Conservation (phyloP, 2,888 invertebrate genomes). For the Saturnia japonica region DNA sequence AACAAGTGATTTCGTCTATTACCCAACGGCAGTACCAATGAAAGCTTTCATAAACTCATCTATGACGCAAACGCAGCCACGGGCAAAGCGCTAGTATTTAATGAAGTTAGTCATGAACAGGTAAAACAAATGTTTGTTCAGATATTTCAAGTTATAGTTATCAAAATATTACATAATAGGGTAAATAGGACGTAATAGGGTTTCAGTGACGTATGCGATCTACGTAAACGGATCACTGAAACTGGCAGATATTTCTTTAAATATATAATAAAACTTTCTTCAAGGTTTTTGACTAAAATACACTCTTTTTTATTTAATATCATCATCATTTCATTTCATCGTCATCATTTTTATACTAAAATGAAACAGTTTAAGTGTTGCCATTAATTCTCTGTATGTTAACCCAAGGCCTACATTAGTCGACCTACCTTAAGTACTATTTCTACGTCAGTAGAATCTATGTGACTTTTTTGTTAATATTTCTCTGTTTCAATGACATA, state of each 20-base stretch:
- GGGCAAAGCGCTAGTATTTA: no score
- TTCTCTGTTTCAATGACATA: no score
- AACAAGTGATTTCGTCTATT: no score
- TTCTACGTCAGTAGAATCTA: neutral
- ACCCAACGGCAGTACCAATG: no score
- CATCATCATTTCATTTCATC: neutral
- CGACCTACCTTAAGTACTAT: no score
- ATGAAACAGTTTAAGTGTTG: no score
- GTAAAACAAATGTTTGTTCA: no score
- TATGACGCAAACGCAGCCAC: no score
- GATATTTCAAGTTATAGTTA: neutral
- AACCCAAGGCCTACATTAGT: no score
- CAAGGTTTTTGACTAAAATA: neutral
- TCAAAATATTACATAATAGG: neutral
- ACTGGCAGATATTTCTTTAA: slow-evolving; percentile 6
- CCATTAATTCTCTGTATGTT: no score
- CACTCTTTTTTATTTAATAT: neutral
- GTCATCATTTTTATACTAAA: neutral
- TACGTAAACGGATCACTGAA: slow-evolving; percentile 8
- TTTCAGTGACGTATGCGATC: neutral
- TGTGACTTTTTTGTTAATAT: neutral
- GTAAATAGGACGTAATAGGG: neutral
- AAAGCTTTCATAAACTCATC: no score
- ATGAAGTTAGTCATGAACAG: no score
- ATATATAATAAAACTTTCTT: neutral